Conservation (phyloP, 2,797 vertebrate species). For the Pogonophryne albipinna region DNA sequence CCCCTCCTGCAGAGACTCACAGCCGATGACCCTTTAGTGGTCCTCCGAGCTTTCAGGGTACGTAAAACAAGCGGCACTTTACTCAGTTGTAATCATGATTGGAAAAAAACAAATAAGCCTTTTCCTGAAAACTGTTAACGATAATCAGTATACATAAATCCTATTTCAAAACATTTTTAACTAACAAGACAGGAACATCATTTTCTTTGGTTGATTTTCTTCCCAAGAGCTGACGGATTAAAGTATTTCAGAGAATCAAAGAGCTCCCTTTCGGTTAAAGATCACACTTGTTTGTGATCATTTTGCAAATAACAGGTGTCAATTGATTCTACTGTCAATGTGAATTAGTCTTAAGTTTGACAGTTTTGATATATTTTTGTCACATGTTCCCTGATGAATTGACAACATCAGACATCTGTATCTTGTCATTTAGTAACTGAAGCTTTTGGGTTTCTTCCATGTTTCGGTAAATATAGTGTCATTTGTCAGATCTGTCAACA, state of each 20-base stretch:
- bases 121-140: not conserved
- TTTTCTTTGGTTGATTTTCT: not conserved
- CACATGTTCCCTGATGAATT: not conserved
- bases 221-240: not conserved
- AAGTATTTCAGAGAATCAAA: conserved; percentile 6
- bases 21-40: conserved; percentile 88
- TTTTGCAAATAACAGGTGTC: conserved; percentile 16
- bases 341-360: not conserved
- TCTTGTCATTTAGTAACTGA: conserved; percentile 12
- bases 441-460: not conserved
- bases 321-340: conserved; percentile 2
- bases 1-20: conserved; percentile 90
- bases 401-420: conserved; percentile 10
- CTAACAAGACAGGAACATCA: not conserved
- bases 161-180: not conserved
- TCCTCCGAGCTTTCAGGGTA: conserved; percentile 93
- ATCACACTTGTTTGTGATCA: conserved; percentile 22
- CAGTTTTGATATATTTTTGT: not conserved
- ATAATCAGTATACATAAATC: no score
- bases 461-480: not conserved
- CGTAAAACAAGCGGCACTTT: not conserved
- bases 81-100: not conserved
- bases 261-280: conserved; percentile 1
- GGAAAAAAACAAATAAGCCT: not conserved
- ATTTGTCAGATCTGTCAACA: not conserved